A percentile compares a stretch with the other conserved stretches of the same genome.
Evolutionary conservation across 2,888 invertebrate species (phyloP).

Genomic region (Pecten maximus): DNA sequence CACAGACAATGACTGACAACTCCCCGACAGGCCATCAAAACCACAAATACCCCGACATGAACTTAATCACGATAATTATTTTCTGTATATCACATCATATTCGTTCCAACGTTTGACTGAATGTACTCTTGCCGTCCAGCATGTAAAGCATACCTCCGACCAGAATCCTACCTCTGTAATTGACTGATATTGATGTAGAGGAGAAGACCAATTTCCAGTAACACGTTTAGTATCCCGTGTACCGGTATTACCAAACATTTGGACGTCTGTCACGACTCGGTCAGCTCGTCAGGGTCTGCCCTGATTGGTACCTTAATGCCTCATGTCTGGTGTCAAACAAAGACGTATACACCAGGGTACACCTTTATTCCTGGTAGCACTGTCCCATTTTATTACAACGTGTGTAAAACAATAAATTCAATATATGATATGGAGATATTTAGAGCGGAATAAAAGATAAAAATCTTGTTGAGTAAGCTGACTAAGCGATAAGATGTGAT

Average conservation of each 20-base stretch:
- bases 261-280: background rate
- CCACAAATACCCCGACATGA: background rate
- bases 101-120: background rate
- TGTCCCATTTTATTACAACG: too few species aligned
- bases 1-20: background rate
- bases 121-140: background rate
- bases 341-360: too few species aligned
- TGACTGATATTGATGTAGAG: background rate
- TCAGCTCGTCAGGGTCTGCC: background rate
- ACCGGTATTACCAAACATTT: background rate
- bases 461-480: background rate
- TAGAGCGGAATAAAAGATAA: background rate
- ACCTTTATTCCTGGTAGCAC: too few species aligned
- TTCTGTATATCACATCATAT: background rate
- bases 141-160: background rate
- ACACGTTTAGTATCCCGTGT: background rate
- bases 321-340: background rate
- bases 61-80: background rate
- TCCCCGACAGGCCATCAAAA: background rate
- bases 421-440: too few species aligned
- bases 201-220: background rate
- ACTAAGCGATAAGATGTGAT: background rate
- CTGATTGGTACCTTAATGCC: background rate
- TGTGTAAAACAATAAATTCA: too few species aligned
- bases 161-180: background rate